Evolutionary conservation across 2,888 invertebrate species (phyloP).

Genomic region (Pelosia muscerda): DNA sequence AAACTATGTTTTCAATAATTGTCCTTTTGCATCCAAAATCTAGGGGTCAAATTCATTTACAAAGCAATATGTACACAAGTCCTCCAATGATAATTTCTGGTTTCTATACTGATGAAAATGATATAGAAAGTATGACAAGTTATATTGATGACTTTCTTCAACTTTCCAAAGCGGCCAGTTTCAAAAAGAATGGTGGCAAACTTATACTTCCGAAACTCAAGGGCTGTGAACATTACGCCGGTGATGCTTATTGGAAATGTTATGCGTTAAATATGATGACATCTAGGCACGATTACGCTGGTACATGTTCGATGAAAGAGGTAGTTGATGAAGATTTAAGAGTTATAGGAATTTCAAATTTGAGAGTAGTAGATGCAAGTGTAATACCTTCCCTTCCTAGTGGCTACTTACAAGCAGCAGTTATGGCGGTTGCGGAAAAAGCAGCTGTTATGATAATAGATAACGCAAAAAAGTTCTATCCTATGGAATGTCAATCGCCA

Average conservation of each 20-base stretch:
- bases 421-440: constrained; percentile 88
- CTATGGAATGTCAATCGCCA: not conserved
- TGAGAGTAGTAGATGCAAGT: constrained; percentile 88
- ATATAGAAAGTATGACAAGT: constrained; percentile 72
- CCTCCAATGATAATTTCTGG: constrained; percentile 87
- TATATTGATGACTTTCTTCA: constrained; percentile 64
- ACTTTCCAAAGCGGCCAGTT: constrained; percentile 70
- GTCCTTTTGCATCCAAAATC: constrained; percentile 74
- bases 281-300: constrained; percentile 28
- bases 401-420: constrained; percentile 87
- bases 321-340: constrained; percentile 47
- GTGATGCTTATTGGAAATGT: constrained; percentile 35
- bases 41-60: constrained; percentile 83
- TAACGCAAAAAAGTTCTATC: constrained; percentile 16
- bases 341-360: constrained; percentile 82
- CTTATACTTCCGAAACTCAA: constrained; percentile 49
- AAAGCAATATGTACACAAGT: constrained; percentile 81
- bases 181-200: constrained; percentile 63
- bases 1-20: constrained; percentile 39
- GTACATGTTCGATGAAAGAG: constrained; percentile 47
- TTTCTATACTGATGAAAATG: constrained; percentile 82
- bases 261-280: constrained; percentile 32
- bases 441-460: constrained; percentile 60
- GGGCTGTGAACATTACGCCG: constrained; percentile 28
- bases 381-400: constrained; percentile 87